Evolutionary conservation across 2,113 vertebrate species (phyloP), one percentile per base, ranked within the genome.

Genomic region (Eptesicus fuscus): DNA sequence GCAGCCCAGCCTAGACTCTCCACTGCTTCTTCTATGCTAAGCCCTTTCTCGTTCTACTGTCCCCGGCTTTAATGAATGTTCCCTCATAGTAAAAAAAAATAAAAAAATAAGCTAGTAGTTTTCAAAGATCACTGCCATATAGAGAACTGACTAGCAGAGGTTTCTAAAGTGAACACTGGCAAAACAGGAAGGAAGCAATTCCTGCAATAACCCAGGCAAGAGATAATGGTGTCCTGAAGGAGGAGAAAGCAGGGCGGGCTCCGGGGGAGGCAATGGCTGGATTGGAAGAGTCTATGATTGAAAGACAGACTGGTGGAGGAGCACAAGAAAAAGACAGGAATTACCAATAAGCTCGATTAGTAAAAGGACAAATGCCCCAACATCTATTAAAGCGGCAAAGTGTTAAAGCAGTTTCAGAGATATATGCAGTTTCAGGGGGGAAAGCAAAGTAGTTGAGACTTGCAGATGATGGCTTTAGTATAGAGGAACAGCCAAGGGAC

Each of bases 321-420:
- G 32, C 35, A 35, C 25, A 49, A 88, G 12, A 90, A 7, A 11
- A 70, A 67, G 10, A 63, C 1, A 51, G 42, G 30, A 49, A 91
- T 80, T 92, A 79, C 49, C 78, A 85, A 90, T 4, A 51, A 74
- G 35, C 30, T 56, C 18, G 0, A 83, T 78, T 56, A 83, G 37
- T 63, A 86, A 35, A 35, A 86, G 23, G 9, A 77, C 22, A 86
- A 93, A 92, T 44, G 9, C 11, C 28, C n/a, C 17, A 83, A 79
- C 5, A 61, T 59, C 51, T 67, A 73, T 35, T 51, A 74, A 94
- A 91, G 13, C 67, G 11, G 25, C 14, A 53, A 89, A 63, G 8
- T 11, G 74, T 69, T 63, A 94, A 32, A 32, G 35, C 40, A 42
- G 14, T 76, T 91, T 96, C 79, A 83, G 23, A 95, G 61, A 94